Evolutionary conservation across 2,113 vertebrate genomes (phyloP).

Genomic region (Prunella himalayana): DNA sequence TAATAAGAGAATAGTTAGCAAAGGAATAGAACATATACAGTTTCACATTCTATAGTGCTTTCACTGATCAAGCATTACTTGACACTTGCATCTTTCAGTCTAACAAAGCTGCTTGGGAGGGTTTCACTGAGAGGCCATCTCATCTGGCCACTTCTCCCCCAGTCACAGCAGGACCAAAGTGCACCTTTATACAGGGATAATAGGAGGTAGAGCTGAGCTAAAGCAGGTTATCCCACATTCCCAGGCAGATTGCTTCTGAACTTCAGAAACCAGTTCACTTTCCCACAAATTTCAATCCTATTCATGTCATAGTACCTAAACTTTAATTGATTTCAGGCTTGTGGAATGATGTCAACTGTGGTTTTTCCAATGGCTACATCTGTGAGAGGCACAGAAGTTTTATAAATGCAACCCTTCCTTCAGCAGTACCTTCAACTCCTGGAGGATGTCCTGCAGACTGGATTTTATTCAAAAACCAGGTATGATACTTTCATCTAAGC

Average conservation of each 20-base stretch:
- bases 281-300: background rate
- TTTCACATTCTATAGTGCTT: background rate
- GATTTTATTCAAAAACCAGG: slow-evolving; percentile 81
- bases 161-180: background rate
- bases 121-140: background rate
- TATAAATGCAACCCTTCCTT: slow-evolving; percentile 71
- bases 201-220: background rate
- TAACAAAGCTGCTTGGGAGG: background rate
- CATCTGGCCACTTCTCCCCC: background rate
- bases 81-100: background rate
- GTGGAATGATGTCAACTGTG: slow-evolving; percentile 93
- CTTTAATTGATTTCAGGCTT: slow-evolving; percentile 68
- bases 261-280: background rate
- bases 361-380: slow-evolving; percentile 78
- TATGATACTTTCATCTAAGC: slow-evolving; percentile 20
- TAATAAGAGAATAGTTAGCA: background rate
- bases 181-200: background rate
- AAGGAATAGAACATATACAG: background rate
- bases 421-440: slow-evolving; percentile 31
- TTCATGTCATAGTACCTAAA: background rate
- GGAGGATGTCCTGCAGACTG: slow-evolving; percentile 86
- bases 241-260: background rate
- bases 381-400: slow-evolving; percentile 82
- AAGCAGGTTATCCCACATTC: background rate
- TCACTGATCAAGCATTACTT: background rate